phyloP scores from a whole-genome alignment of 2,888 invertebrate genomes.

The Salticus scenicus region DNA sequence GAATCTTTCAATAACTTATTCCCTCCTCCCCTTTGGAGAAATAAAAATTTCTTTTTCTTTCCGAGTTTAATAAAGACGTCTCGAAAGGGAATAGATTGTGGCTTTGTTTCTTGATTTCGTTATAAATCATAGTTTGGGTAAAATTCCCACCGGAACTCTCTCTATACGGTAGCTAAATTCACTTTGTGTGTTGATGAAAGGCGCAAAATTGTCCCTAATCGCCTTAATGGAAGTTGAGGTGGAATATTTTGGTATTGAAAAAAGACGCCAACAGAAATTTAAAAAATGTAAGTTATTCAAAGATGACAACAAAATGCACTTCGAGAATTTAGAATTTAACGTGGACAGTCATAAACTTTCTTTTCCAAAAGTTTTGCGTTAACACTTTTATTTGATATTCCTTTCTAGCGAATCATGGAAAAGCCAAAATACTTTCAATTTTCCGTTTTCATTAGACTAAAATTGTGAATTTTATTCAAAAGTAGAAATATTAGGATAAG shows the following conservation, averaged over 20 bases:
- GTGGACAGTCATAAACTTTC: constrained; percentile 11
- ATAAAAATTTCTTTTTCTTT: background rate
- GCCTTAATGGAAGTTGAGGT: constrained; percentile 47
- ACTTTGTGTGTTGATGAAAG: constrained; percentile 63
- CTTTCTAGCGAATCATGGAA: background rate
- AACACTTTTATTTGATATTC: constrained; percentile 10
- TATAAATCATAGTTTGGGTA: constrained; percentile 65
- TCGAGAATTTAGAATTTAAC: constrained; percentile 39
- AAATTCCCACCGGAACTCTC: constrained; percentile 30
- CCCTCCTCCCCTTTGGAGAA: background rate
- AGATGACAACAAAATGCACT: constrained; percentile 66
- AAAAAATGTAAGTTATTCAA: constrained; percentile 21
- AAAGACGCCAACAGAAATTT: constrained; percentile 5
- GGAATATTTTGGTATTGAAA: constrained; percentile 47
- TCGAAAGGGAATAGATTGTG: constrained; percentile 56
- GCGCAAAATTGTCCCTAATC: constrained; percentile 49
- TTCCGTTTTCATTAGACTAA: no score
- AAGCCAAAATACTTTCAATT: no score
- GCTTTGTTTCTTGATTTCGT: constrained; percentile 63
- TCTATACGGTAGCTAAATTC: constrained; percentile 33
- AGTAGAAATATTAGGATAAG: no score
- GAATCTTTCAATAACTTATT: background rate
- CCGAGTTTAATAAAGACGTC: constrained; percentile 51
- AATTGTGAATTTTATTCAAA: no score
- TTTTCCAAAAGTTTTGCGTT: background rate